A percentile compares a stretch with the other conserved stretches of the same genome.
Conservation (phyloP, 2,113 vertebrate species). For the Nothobranchius furzeri region DNA sequence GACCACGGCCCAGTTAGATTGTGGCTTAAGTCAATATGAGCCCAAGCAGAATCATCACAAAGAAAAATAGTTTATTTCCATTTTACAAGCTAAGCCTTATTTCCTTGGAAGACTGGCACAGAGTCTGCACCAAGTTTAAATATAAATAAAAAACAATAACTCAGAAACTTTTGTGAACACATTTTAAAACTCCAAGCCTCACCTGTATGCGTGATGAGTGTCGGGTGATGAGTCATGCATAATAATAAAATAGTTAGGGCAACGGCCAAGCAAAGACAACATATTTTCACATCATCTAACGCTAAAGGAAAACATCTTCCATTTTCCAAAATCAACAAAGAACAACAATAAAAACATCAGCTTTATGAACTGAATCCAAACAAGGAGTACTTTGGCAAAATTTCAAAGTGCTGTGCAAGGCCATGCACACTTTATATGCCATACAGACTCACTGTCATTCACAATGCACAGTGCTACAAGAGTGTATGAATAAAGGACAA, state of each 20-base stretch:
- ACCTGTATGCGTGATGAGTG: not conserved
- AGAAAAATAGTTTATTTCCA: too few species aligned
- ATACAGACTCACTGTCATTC: constrained; percentile 2
- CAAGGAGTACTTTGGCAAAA: not conserved
- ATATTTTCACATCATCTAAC: not conserved
- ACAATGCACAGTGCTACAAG: constrained; percentile 7
- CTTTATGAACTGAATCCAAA: not conserved
- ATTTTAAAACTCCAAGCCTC: too few species aligned
- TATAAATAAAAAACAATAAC: too few species aligned
- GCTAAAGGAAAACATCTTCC: not conserved
- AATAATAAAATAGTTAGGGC: not conserved
- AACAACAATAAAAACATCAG: not conserved
- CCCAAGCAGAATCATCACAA: too few species aligned
- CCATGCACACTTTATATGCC: not conserved
- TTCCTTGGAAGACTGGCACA: too few species aligned
- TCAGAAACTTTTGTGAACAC: too few species aligned
- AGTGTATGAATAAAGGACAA: not conserved
- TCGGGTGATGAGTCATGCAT: not conserved
- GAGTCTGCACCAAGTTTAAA: too few species aligned
- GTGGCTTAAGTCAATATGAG: too few species aligned
- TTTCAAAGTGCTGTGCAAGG: constrained; percentile 9
- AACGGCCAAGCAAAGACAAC: not conserved
- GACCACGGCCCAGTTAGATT: too few species aligned
- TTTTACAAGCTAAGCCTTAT: too few species aligned
- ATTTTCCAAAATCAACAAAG: not conserved